Evolutionary conservation across 2,113 vertebrate species (phyloP).

Genomic region (Ranitomeya imitator): DNA sequence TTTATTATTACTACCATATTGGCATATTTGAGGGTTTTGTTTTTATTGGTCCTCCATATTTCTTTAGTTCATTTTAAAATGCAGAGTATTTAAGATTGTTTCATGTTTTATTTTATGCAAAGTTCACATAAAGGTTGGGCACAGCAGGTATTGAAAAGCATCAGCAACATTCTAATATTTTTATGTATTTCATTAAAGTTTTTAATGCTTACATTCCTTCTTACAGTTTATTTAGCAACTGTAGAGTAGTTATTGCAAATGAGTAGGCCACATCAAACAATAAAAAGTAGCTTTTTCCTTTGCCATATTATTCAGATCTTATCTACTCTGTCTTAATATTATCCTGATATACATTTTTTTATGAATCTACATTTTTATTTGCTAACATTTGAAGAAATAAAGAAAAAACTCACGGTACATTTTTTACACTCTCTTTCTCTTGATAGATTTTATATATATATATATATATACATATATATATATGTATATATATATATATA

Average conservation of each 20-base stretch:
- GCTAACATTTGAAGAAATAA: neutral
- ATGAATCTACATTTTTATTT: neutral
- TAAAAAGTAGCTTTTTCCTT: neutral
- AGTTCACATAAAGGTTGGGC: slow-evolving; percentile 4
- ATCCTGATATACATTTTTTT: neutral
- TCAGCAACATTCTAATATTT: slow-evolving; percentile 1
- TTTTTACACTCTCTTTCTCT: no score
- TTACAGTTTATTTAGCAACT: slow-evolving; percentile 3
- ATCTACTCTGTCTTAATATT: neutral
- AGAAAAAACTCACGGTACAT: neutral
- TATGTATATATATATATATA: no score
- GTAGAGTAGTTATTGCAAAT: neutral
- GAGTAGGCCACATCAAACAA: neutral
- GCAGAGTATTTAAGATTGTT: neutral
- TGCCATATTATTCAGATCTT: neutral
- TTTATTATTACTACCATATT: neutral
- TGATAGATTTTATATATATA: no score
- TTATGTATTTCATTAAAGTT: slow-evolving; percentile 17
- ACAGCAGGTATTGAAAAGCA: neutral
- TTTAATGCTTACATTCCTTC: neutral
- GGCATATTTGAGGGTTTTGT: neutral
- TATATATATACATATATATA: no score
- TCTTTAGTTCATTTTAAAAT: neutral
- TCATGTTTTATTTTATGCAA: neutral
- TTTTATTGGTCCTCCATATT: neutral